Conservation (phyloP, 2,797 vertebrate genomes). For the Chaunax sp. region DNA sequence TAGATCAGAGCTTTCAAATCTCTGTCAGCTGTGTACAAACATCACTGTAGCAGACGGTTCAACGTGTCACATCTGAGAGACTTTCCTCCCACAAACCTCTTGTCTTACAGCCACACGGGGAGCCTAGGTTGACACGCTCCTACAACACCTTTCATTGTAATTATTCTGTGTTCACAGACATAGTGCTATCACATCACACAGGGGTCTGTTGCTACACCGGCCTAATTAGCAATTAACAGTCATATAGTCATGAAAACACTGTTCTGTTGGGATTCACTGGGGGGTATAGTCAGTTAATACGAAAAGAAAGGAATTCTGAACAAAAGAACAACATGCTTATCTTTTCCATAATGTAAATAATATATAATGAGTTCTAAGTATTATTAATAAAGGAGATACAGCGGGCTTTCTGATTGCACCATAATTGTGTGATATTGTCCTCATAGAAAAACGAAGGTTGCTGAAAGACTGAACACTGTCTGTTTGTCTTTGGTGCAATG, state of each 20-base stretch:
- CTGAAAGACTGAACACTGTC: constrained; percentile 44
- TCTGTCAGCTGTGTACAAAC: not conserved
- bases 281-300: constrained; percentile 40
- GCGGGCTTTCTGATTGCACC: constrained; percentile 6
- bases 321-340: constrained; percentile 3
- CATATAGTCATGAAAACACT: constrained; percentile 71
- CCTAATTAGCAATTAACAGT: constrained; percentile 80
- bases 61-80: constrained; percentile 36
- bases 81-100: constrained; percentile 19
- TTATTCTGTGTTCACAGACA: constrained; percentile 75
- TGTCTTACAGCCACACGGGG: constrained; percentile 40
- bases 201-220: constrained; percentile 69
- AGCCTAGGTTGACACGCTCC: constrained; percentile 71
- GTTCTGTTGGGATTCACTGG: constrained; percentile 48
- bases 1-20: constrained; percentile 1
- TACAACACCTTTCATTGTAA: constrained; percentile 72
- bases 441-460: constrained; percentile 34
- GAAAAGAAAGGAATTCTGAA: constrained; percentile 32
- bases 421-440: constrained; percentile 40
- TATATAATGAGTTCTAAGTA: constrained; percentile 1
- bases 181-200: constrained; percentile 68
- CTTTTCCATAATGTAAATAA: not conserved
- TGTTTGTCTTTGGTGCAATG: constrained; percentile 63
- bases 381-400: not conserved
- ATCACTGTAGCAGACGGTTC: not conserved